These are phyloP conservation scores for Cyanistes caeruleus DNA, from an alignment of 2,113 vertebrate species.

Conservation along the genomic window DNA sequence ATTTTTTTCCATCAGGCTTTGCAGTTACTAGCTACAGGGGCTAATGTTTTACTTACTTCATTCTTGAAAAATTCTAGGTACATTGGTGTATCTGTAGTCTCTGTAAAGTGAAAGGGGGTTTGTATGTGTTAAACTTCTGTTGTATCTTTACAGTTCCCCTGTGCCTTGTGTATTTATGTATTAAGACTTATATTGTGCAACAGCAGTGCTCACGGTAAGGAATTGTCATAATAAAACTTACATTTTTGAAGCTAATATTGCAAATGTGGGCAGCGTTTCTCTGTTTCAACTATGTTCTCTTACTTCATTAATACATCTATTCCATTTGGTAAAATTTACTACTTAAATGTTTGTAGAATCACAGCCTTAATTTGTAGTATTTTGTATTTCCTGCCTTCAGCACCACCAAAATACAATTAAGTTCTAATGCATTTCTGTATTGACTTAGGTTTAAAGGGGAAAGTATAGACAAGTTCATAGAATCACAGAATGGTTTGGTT, in stretches of 20 bases:
- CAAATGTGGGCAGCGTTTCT: neutral
- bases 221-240: neutral
- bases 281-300: neutral
- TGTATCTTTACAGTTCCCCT: neutral
- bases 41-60: neutral
- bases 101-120: neutral
- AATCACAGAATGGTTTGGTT: neutral
- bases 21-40: neutral
- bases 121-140: neutral
- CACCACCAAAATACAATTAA: neutral
- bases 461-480: neutral
- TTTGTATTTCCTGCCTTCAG: neutral
- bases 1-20: neutral
- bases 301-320: neutral
- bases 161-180: neutral
- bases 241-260: neutral
- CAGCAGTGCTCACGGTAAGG: neutral
- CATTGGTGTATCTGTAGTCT: neutral
- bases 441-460: neutral
- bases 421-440: neutral
- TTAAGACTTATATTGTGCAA: neutral
- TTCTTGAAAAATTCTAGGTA: neutral
- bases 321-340: neutral
- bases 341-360: neutral
- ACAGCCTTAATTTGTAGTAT: neutral